Evolutionary conservation across 2,797 vertebrate genomes (phyloP).

Genomic region (Cyprinodon diabolis): DNA sequence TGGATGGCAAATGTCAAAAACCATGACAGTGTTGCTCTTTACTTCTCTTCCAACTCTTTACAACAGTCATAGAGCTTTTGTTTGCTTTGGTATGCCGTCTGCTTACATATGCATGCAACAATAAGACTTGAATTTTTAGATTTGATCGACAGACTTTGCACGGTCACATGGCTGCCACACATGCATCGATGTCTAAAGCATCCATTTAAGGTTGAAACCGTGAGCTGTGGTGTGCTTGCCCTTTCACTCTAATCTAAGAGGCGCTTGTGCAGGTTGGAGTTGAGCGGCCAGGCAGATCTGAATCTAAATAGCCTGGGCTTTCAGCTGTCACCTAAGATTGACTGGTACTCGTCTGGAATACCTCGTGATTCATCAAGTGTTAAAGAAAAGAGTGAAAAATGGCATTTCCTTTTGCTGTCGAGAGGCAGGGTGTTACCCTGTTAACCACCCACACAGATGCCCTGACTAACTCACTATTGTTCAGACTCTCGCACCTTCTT

Average conservation of each 20-base stretch:
- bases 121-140: conserved; percentile 43
- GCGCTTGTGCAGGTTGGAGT: conserved; percentile 41
- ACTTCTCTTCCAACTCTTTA: conserved; percentile 28
- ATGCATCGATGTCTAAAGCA: conserved; percentile 22
- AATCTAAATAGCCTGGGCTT: conserved; percentile 63
- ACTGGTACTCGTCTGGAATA: conserved; percentile 53
- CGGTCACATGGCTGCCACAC: conserved; percentile 47
- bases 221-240: conserved; percentile 8
- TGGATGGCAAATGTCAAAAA: conserved; percentile 30
- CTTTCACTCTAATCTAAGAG: conserved; percentile 16
- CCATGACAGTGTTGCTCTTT: conserved; percentile 41
- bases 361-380: conserved; percentile 56
- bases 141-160: conserved; percentile 27
- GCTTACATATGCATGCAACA: conserved; percentile 16
- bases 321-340: conserved; percentile 72
- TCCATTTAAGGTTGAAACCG: conserved; percentile 10
- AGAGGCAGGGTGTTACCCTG: conserved; percentile 64
- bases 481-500: conserved; percentile 49
- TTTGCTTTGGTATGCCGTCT: conserved; percentile 41
- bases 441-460: conserved; percentile 62
- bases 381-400: conserved; percentile 60
- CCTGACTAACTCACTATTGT: conserved; percentile 63
- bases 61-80: conserved; percentile 53
- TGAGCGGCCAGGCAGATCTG: conserved; percentile 32
- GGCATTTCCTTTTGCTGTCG: conserved; percentile 36